Evolutionary conservation across 2,113 vertebrate species (phyloP).

Genomic region (Cnemophilus loriae): DNA sequence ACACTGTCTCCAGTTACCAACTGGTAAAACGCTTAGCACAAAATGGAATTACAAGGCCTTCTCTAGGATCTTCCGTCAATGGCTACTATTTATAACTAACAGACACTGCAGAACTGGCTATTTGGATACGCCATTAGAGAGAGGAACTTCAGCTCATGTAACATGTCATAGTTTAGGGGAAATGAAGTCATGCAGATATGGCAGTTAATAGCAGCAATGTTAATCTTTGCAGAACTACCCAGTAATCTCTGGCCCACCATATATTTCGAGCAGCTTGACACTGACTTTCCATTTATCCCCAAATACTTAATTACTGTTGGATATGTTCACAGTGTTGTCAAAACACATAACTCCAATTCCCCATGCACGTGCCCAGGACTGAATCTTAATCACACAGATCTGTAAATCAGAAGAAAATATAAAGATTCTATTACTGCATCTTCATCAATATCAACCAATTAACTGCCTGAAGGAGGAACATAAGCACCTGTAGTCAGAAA

Average conservation of each 20-base stretch:
- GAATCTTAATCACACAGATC: not conserved
- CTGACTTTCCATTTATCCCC: not conserved
- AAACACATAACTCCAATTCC: not conserved
- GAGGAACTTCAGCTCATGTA: not conserved
- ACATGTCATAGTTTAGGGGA: rapidly evolving
- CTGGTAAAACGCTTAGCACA: not conserved
- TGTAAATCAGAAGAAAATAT: not conserved
- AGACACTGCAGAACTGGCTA: not conserved
- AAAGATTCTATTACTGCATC: not conserved
- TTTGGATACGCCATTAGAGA: not conserved
- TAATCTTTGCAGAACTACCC: not conserved
- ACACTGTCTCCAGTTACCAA: not conserved
- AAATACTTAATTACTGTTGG: not conserved
- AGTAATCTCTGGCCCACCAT: not conserved
- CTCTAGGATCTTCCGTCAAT: not conserved
- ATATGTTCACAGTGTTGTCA: not conserved
- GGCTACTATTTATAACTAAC: not conserved
- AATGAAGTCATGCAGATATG: not conserved
- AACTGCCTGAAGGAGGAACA: not conserved
- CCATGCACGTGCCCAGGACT: not conserved
- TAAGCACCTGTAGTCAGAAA: not conserved
- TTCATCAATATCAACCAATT: not conserved
- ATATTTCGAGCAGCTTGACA: not conserved
- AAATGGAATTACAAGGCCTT: not conserved
- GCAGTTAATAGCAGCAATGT: not conserved